Conservation (phyloP, 2,113 vertebrate species). For the Brienomyrus brachyistius region DNA sequence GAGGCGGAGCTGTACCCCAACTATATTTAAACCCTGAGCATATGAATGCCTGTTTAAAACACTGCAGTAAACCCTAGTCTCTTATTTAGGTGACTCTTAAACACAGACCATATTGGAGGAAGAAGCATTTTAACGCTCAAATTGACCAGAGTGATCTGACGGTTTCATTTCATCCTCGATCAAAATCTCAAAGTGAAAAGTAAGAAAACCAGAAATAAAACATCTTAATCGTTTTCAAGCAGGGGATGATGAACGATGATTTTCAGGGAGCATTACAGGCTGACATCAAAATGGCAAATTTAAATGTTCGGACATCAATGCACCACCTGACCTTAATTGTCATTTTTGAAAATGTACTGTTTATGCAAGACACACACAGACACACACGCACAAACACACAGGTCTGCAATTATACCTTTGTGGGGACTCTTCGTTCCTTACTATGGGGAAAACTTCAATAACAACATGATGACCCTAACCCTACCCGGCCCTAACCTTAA, state of each 20-base stretch:
- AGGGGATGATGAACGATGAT: not conserved
- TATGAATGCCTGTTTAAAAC: not conserved
- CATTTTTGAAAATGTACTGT: too few species aligned
- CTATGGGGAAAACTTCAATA: too few species aligned
- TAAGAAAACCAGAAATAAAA: not conserved
- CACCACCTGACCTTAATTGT: too few species aligned
- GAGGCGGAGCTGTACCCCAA: not conserved
- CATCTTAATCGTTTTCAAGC: not conserved
- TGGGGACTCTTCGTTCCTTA: too few species aligned
- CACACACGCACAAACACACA: not conserved
- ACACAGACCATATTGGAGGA: not conserved
- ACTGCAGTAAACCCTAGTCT: not conserved
- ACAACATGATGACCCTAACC: too few species aligned
- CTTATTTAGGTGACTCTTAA: not conserved
- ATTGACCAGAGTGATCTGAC: not conserved
- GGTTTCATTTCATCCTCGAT: not conserved
- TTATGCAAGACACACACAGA: too few species aligned
- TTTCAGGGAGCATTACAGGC: not conserved
- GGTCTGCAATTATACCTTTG: too few species aligned
- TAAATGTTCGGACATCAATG: too few species aligned
- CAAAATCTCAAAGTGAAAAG: not conserved
- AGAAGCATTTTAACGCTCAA: not conserved
- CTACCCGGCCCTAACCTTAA: too few species aligned
- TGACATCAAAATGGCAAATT: not conserved
- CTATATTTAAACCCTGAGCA: not conserved